A percentile compares a stretch with the other conserved stretches of the same genome.
These are phyloP conservation scores for Timema podura DNA, from an alignment of 2,888 invertebrate species.

Conservation along the genomic window DNA sequence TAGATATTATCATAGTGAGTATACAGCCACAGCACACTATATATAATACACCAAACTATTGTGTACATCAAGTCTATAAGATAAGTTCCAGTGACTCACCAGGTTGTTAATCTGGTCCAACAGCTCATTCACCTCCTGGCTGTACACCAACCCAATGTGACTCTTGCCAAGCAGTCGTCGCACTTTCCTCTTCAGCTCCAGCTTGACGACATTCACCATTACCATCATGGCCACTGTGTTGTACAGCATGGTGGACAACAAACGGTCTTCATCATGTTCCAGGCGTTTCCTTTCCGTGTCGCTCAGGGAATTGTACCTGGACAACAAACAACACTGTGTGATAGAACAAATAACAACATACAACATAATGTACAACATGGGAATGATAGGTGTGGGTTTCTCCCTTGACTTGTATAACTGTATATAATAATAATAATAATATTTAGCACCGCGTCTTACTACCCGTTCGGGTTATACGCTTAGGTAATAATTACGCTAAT, in stretches of 20 bases:
- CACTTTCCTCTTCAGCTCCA: slow-evolving; percentile 79
- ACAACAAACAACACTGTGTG: too few species aligned
- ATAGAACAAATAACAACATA: too few species aligned
- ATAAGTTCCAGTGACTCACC: slow-evolving; percentile 54
- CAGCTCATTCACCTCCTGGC: slow-evolving; percentile 94
- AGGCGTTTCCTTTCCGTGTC: slow-evolving; percentile 90
- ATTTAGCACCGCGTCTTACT: too few species aligned
- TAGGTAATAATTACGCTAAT: too few species aligned
- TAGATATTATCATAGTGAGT: background rate
- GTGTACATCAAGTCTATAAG: too few species aligned
- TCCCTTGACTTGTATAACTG: too few species aligned
- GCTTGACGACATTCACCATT: slow-evolving; percentile 82
- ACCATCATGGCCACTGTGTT: slow-evolving; percentile 95
- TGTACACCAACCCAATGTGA: slow-evolving; percentile 96
- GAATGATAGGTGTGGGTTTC: too few species aligned
- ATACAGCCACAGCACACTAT: too few species aligned
- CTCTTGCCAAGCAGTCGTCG: slow-evolving; percentile 94
- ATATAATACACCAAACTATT: too few species aligned
- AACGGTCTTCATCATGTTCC: slow-evolving; percentile 95
- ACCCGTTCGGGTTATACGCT: too few species aligned
- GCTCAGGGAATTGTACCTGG: slow-evolving; percentile 81
- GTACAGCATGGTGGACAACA: slow-evolving; percentile 92
- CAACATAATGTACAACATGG: too few species aligned
- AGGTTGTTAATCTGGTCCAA: slow-evolving; percentile 91
- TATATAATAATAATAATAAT: too few species aligned